Percentiles rank a stretch among this genome's conserved stretches.
phyloP scores from a whole-genome alignment of 2,888 invertebrate species.

The Temnothorax rugatulus region DNA sequence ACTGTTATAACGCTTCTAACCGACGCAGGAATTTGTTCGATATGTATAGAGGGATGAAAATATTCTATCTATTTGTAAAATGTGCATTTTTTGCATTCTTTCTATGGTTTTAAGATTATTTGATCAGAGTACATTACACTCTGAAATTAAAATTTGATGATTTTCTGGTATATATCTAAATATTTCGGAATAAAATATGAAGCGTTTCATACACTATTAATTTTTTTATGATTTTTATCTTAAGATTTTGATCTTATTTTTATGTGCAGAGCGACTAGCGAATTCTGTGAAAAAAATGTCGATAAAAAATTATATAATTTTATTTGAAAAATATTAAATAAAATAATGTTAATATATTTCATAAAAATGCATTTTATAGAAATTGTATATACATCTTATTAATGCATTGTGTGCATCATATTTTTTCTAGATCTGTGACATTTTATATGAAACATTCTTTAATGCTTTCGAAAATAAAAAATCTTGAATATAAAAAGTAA shows the following conservation, averaged over 20 bases:
- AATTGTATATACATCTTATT: neutral
- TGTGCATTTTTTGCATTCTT: neutral
- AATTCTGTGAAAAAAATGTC: neutral
- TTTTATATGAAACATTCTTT: too few relatives aligned
- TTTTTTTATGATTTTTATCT: neutral
- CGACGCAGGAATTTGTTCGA: neutral
- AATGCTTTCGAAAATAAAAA: neutral
- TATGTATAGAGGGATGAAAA: neutral
- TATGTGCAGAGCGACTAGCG: neutral
- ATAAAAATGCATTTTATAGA: neutral
- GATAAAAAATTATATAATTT: neutral
- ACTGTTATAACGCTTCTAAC: conserved; percentile 29
- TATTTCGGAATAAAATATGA: neutral
- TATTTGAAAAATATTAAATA: neutral
- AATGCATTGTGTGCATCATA: neutral
- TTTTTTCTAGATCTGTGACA: too few relatives aligned
- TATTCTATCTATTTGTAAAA: neutral
- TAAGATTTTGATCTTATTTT: neutral
- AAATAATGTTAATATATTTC: neutral
- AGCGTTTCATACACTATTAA: neutral
- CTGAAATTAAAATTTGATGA: neutral
- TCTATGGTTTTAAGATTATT: neutral
- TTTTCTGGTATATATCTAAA: neutral
- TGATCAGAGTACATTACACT: neutral
- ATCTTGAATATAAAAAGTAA: neutral